Conservation (phyloP, 2,797 vertebrate species). For the Alosa sapidissima region DNA sequence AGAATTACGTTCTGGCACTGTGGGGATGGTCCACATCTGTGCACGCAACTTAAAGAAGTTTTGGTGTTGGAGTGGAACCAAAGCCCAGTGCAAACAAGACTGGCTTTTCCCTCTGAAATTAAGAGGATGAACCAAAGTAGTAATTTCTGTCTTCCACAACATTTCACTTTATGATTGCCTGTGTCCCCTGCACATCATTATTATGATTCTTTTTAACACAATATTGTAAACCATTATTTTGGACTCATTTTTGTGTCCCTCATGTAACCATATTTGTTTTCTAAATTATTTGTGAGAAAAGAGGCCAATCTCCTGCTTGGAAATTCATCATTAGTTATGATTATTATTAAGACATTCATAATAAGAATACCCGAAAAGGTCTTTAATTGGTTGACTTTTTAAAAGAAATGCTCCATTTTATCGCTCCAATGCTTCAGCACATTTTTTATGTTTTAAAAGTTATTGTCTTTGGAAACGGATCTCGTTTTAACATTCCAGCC, state of each 20-base stretch:
- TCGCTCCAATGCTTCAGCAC: background rate
- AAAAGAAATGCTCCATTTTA: background rate
- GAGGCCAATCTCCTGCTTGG: background rate
- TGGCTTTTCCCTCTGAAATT: background rate
- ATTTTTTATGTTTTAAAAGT: background rate
- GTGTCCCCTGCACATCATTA: background rate
- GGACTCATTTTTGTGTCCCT: background rate
- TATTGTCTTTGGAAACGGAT: background rate
- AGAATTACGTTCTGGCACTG: background rate
- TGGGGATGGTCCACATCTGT: background rate
- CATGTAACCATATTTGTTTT: background rate
- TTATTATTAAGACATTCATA: background rate
- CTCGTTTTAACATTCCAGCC: background rate
- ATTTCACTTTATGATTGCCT: background rate
- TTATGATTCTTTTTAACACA: background rate
- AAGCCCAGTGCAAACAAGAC: background rate
- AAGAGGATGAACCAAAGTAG: background rate
- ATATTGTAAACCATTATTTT: background rate
- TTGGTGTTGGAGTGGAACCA: background rate
- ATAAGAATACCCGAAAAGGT: background rate
- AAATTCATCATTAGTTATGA: background rate
- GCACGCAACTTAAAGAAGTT: slow-evolving; percentile 1
- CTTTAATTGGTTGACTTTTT: background rate
- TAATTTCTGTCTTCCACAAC: background rate
- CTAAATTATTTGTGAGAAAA: background rate